Evolutionary conservation across 2,797 vertebrate genomes (phyloP).

Genomic region (Diplodus sargus): DNA sequence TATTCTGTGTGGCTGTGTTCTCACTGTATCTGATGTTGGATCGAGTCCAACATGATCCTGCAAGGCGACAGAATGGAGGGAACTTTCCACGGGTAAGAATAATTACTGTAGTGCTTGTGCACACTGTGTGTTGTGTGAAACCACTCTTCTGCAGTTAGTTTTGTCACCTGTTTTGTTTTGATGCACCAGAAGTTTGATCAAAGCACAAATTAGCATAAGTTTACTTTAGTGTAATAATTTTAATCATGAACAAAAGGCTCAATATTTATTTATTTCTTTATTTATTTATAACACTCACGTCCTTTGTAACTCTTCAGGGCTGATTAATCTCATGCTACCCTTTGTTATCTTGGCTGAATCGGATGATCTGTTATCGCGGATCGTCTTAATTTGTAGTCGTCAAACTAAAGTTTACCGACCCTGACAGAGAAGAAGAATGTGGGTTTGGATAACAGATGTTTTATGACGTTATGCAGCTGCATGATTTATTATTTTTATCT

Average conservation of each 20-base stretch:
- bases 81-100: conserved; percentile 96
- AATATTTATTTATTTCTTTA: not conserved
- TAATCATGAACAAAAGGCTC: not conserved
- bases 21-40: conserved; percentile 99
- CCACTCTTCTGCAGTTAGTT: conserved; percentile 6
- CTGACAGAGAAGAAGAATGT: conserved; percentile 3
- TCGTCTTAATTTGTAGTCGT: not conserved
- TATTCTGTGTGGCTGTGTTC: conserved; percentile 99
- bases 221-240: not conserved
- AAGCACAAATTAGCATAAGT: conserved; percentile 22
- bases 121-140: conserved; percentile 4
- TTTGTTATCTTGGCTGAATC: not conserved
- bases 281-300: too few relatives aligned
- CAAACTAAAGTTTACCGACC: not conserved
- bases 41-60: conserved; percentile 95
- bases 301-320: not conserved
- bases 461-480: conserved; percentile 12
- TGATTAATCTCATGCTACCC: not conserved
- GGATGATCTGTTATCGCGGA: not conserved
- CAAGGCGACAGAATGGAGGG: conserved; percentile 90
- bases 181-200: conserved; percentile 18
- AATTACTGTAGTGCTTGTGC: conserved; percentile 1
- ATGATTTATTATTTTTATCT: conserved; percentile 34
- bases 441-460: conserved; percentile 26
- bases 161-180: conserved; percentile 6